phyloP scores from a whole-genome alignment of 35 echinoderm and acorn worm genomes.

The Chiridota heheva region DNA sequence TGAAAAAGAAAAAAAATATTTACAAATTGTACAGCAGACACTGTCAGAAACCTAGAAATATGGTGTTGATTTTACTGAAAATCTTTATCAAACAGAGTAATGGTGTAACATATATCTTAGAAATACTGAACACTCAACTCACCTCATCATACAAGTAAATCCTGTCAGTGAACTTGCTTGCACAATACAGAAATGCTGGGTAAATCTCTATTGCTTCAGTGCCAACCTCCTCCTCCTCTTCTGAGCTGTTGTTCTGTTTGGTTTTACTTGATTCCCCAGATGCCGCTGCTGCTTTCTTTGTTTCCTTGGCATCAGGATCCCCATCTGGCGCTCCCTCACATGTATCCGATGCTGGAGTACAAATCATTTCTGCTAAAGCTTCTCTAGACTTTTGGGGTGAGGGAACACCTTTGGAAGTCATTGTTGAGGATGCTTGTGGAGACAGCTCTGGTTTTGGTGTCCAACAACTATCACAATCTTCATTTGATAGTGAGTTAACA shows the following conservation, averaged over 20 bases:
- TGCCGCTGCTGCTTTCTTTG: not conserved
- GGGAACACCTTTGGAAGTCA: too few relatives aligned
- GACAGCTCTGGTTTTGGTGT: not conserved
- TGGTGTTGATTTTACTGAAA: too few relatives aligned
- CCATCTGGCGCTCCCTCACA: not conserved
- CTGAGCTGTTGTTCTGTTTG: not conserved
- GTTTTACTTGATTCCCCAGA: constrained; percentile 1
- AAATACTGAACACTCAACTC: constrained; percentile 31
- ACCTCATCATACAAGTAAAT: constrained; percentile 84
- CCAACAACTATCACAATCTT: constrained; percentile 46
- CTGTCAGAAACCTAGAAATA: too few relatives aligned
- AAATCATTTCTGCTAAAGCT: not conserved
- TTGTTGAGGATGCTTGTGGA: too few relatives aligned
- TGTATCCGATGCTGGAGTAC: not conserved
- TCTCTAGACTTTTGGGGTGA: too few relatives aligned
- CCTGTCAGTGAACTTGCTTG: constrained; percentile 74
- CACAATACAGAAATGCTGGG: constrained; percentile 59
- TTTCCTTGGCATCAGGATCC: not conserved
- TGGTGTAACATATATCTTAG: too few relatives aligned
- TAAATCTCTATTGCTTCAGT: constrained; percentile 5
- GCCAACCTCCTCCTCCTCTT: not conserved
- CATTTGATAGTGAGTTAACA: constrained; percentile 16
- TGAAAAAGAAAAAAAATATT: too few relatives aligned
- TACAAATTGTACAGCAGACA: too few relatives aligned
- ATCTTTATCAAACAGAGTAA: too few relatives aligned